A percentile compares a stretch with the other conserved stretches of the same genome.
These are phyloP conservation scores for Empidonax traillii DNA, from an alignment of 2,113 vertebrate genomes.

Conservation along the genomic window DNA sequence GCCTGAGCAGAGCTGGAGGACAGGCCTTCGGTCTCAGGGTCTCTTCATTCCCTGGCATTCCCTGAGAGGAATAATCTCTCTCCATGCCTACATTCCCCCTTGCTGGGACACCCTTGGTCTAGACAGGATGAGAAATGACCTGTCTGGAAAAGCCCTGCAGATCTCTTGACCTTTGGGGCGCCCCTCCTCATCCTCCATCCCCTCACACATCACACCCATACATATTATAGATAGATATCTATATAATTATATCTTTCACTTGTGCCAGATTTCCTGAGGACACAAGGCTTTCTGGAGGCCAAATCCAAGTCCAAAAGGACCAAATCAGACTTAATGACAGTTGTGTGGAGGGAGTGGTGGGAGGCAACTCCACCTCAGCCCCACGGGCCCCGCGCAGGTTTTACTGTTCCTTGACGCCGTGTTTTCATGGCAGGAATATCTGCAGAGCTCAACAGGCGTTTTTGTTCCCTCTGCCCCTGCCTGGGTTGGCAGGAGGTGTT, in stretches of 20 bases:
- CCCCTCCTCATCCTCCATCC: background rate
- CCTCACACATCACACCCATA: too few relatives aligned
- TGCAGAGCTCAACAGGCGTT: background rate
- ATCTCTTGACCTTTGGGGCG: background rate
- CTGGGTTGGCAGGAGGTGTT: slow-evolving; percentile 48
- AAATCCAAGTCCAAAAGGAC: background rate
- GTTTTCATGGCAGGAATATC: background rate
- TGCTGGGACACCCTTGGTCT: background rate
- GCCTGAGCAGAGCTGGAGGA: too few relatives aligned
- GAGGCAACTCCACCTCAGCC: background rate
- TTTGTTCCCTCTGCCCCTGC: background rate
- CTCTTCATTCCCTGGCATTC: background rate
- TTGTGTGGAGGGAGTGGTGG: background rate
- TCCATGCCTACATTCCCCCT: background rate
- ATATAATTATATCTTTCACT: background rate
- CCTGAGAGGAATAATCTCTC: background rate
- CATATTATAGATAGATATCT: background rate
- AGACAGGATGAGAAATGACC: background rate
- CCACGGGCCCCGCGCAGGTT: background rate
- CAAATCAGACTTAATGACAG: background rate
- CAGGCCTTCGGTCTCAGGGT: background rate
- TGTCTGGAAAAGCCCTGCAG: background rate
- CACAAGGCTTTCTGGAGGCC: background rate
- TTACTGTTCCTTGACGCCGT: background rate
- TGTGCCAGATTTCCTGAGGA: background rate